Base-by-base conservation (phyloP, 2,888 invertebrate genomes). In the Leucophenga maculata region DNA sequence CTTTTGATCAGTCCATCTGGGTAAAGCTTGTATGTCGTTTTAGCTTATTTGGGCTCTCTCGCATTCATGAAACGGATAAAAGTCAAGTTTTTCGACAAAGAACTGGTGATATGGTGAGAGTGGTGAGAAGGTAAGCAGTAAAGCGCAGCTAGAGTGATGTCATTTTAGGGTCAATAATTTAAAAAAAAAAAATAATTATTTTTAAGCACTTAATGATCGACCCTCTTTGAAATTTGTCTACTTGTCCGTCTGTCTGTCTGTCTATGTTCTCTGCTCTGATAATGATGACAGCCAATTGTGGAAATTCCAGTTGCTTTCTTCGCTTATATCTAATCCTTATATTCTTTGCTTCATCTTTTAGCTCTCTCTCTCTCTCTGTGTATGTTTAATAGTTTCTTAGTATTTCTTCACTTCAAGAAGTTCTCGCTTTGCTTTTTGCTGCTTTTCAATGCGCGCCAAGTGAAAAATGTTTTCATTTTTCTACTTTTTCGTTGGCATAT, bases 201-300 rank as follows among this genome's bases (percentile, higher is more conserved):
- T 26, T 26, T 3, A 26, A 26, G 26, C 26, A 26, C 26, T 26
- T 26, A 26, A 1, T 39, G 39, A 3, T 6, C 39, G 3, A 11
- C 39, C 39, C 9, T 39, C 39, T 39, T 39, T 39, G 8, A 39
- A 39, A 39, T 6, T 2, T 16, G 50, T 13, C 16, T 4, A n/a
- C 48, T 48, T 4, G 13, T 50, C 16, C 18, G 16, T 16, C 50
- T 16, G 14, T 16, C 50, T 18, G 14, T 6, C 22, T 14, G 46
- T 13, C 46, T 48, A 48, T 18, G 26, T 18, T 9, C n/a, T 46
- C 9, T 57, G 65, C 39, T 57, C 50, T 67, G 78, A 79, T 81
- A 78, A 76, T 79, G 76, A 77, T 74, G 78, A 76, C 82, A 76
- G 76, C 78, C 79, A 79, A 79, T 81, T 79, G 82, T 65, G 72